A percentile compares a stretch with the other conserved stretches of the same genome.
Evolutionary conservation across 2,797 vertebrate species (phyloP).

Genomic region (Neosilurus hyrtlii): DNA sequence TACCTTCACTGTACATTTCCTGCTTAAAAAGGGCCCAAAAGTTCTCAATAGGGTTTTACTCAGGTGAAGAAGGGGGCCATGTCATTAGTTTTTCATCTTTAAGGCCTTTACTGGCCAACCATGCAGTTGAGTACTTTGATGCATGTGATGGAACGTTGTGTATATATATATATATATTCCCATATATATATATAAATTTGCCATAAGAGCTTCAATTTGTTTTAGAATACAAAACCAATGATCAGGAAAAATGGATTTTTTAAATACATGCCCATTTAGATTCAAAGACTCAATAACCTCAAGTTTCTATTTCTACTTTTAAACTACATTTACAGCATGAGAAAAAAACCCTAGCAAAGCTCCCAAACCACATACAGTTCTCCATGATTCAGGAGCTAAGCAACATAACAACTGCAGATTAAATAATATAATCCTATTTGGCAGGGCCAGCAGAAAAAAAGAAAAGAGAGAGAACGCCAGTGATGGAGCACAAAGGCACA

Average conservation of each 20-base stretch:
- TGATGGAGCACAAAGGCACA: constrained; percentile 33
- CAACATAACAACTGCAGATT: constrained; percentile 10
- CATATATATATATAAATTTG: not conserved
- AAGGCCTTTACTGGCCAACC: too few relatives aligned
- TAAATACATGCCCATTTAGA: not conserved
- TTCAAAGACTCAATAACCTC: not conserved
- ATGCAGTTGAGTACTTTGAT: too few relatives aligned
- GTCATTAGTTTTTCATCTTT: too few relatives aligned
- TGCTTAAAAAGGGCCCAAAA: too few relatives aligned
- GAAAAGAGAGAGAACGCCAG: constrained; percentile 15
- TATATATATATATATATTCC: not conserved
- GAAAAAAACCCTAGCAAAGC: not conserved
- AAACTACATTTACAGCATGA: not conserved
- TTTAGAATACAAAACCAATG: not conserved
- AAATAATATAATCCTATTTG: constrained; percentile 20
- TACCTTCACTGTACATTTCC: too few relatives aligned
- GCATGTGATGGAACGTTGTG: not conserved
- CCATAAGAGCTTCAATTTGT: too few relatives aligned
- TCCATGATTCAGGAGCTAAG: not conserved
- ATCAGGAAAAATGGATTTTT: not conserved
- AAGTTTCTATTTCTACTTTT: not conserved
- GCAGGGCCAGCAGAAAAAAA: constrained; percentile 5
- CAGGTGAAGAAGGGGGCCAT: too few relatives aligned
- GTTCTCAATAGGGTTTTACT: too few relatives aligned
- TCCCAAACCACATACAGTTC: not conserved